These are phyloP conservation scores for Melanargia galathea DNA, from an alignment of 2,888 invertebrate genomes.

Conservation along the genomic window DNA sequence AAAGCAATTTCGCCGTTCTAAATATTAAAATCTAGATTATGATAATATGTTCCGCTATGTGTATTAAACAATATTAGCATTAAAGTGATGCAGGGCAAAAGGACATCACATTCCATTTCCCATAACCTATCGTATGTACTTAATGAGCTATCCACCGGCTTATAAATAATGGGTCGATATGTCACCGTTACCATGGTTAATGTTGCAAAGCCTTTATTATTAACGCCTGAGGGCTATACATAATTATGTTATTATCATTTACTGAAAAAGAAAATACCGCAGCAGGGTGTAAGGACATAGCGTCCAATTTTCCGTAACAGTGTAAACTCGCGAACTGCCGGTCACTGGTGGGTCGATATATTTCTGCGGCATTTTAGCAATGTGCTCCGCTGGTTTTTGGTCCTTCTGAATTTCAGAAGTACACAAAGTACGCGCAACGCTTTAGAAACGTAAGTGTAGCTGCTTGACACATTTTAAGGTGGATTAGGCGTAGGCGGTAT, in stretches of 20 bases:
- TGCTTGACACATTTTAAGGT: conserved; percentile 19
- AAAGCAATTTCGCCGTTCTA: conserved; percentile 30
- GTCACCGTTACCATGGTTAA: conserved; percentile 52
- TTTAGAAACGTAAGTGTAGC: conserved; percentile 7
- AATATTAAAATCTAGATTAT: conserved; percentile 18
- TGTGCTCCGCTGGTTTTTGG: neutral
- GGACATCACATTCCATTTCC: conserved; percentile 57
- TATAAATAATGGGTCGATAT: conserved; percentile 68
- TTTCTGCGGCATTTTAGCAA: conserved; percentile 2
- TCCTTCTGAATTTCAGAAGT: conserved; percentile 3
- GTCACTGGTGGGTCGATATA: neutral
- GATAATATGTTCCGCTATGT: too few species aligned
- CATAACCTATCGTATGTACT: conserved; percentile 48
- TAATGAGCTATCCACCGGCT: conserved; percentile 47
- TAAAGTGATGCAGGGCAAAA: conserved; percentile 37
- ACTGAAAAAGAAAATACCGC: neutral
- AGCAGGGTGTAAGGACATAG: neutral
- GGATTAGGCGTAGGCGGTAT: conserved; percentile 36
- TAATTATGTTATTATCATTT: too few species aligned
- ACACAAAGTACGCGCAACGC: neutral
- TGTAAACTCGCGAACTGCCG: neutral
- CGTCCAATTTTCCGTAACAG: neutral
- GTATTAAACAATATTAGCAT: neutral
- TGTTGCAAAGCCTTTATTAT: neutral
- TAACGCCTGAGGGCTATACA: too few species aligned